A percentile compares a stretch with the other conserved stretches of the same genome.
These are phyloP conservation scores for Neopipo cinnamomea DNA, from an alignment of 2,113 vertebrate species.

Conservation along the genomic window DNA sequence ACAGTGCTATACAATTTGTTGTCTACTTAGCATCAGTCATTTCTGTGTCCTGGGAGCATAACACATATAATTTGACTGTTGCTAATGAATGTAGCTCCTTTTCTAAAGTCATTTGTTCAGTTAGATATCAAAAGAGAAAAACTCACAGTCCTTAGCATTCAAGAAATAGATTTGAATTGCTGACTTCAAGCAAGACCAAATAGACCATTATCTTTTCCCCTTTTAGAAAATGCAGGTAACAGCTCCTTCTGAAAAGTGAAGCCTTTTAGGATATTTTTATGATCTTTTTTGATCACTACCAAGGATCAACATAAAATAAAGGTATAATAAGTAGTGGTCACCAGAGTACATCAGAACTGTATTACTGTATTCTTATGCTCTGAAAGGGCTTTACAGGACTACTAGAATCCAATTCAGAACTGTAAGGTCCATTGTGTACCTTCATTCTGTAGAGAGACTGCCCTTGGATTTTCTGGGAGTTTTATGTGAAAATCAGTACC, in stretches of 20 bases:
- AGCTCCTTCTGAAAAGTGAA: background rate
- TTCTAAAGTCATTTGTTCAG: background rate
- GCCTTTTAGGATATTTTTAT: background rate
- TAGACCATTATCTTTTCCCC: background rate
- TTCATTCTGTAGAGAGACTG: background rate
- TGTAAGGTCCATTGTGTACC: background rate
- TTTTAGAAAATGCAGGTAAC: background rate
- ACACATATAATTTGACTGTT: background rate
- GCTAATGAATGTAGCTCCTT: conserved; percentile 1
- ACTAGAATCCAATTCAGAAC: background rate
- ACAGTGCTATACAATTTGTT: background rate
- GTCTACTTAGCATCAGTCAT: background rate
- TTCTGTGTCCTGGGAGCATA: background rate
- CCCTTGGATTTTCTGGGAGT: background rate
- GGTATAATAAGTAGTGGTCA: background rate
- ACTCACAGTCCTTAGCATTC: background rate
- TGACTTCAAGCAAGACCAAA: background rate
- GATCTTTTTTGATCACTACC: background rate
- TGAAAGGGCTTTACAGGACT: background rate
- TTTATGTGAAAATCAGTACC: background rate
- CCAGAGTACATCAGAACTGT: background rate
- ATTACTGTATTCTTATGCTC: background rate
- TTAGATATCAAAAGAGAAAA: background rate
- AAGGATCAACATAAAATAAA: conserved; percentile 13
- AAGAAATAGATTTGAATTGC: conserved; percentile 15